Evolutionary conservation across 1,140 invertebrate genomes (phyloP).

Genomic region (Leptestheria dahalacensis): DNA sequence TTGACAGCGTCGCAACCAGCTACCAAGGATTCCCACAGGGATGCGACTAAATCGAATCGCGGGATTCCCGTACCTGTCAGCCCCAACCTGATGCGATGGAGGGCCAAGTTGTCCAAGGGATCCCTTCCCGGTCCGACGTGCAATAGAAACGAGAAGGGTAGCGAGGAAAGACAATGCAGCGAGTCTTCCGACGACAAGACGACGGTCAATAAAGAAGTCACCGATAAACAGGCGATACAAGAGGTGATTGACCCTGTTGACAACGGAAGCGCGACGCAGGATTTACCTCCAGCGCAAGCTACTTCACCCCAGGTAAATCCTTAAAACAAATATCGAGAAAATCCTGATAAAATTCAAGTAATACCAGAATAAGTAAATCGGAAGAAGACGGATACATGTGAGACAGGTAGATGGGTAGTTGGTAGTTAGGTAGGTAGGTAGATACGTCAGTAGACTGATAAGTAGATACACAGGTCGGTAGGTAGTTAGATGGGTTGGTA

Average conservation of each 20-base stretch:
- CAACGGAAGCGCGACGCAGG: no score
- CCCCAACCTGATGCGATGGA: constrained; percentile 7
- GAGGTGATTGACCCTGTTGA: no score
- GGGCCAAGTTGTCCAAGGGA: neutral
- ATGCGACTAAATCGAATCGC: neutral
- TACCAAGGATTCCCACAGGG: neutral
- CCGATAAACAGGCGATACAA: no score
- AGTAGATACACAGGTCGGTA: no score
- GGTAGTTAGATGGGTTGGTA: no score
- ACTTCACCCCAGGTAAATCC: no score
- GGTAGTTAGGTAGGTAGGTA: no score
- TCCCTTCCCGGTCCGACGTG: neutral
- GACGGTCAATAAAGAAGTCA: no score
- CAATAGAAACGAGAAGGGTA: neutral
- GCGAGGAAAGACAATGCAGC: neutral
- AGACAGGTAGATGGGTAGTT: no score
- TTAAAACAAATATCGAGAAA: no score
- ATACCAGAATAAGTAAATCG: neutral
- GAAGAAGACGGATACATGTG: neutral
- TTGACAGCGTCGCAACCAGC: neutral
- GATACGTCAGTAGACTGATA: no score
- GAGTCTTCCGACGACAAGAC: neutral
- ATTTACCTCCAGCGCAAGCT: no score
- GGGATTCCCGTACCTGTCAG: neutral
- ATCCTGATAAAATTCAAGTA: neutral